Base-by-base conservation (phyloP, 2,888 invertebrate species). In the Drosophila fulvimacula region DNA sequence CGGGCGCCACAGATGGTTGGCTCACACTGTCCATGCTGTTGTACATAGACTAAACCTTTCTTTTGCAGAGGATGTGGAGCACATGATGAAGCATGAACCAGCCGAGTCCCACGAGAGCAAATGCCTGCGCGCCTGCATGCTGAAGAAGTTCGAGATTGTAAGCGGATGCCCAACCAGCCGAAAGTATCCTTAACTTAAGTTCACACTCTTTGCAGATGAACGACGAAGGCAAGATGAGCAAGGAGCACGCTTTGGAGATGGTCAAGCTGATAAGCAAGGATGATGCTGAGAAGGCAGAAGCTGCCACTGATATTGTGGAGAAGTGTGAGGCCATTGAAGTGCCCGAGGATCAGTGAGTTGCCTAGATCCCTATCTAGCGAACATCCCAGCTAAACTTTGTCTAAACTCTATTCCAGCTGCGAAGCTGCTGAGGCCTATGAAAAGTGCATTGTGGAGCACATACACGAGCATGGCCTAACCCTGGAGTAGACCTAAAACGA, bases 101-200 rank as follows among this genome's bases (percentile, higher is more conserved):
- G 82, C 90, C 17, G 69, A 62, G 5, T 81, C 82, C 7, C 77
- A 63, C 6, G 90, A 90, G 51, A 90, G 82, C 15, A 92, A 92
- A 70, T 93, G 93, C 56, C 70, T 93, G 59, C 88, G 83, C 4
- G 88, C 91, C 44, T 93, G 93, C 65, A 59, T 91, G 21, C 82
- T 92, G 81, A 90, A 91, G 69, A 90, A 91, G 73, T 79, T 91
- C 10, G 81, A 87, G 10, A 78, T 92, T 51, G 93, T 93, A 81
- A 76, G 89, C 80, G 3, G 30, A 19, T 3, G 10, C 7, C 15
- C 17, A 24, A 1, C 7, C 52, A 53, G 24, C n/a, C 32, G 5
- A 41, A 15, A 10, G 15, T 6, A 30, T 9, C 15, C 19, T 2
- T 1, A 19, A 5, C 15, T 36, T 3, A 46, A 5, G 10, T 0